A percentile compares a stretch with the other conserved stretches of the same genome.
These are phyloP conservation scores for Agriopis aurantiaria DNA, from an alignment of 2,888 invertebrate species.

Conservation along the genomic window DNA sequence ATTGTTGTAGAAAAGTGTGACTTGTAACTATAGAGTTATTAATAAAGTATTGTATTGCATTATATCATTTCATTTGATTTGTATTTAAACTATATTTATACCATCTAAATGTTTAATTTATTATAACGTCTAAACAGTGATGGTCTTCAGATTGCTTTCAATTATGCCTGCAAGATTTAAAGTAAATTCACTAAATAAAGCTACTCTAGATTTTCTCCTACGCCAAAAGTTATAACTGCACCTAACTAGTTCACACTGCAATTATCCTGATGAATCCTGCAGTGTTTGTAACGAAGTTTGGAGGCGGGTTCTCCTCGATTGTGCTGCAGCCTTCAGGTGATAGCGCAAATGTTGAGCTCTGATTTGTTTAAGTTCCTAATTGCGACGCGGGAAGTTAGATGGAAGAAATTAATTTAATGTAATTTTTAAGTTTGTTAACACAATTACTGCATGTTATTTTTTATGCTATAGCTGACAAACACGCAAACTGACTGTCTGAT, in stretches of 20 bases:
- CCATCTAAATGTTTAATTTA: too few relatives aligned
- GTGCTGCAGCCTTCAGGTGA: conserved; percentile 9
- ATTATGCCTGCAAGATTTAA: background rate
- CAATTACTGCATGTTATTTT: too few relatives aligned
- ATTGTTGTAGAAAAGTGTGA: too few relatives aligned
- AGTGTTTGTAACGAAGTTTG: conserved; percentile 32
- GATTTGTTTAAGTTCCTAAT: conserved; percentile 30
- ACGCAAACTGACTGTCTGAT: too few relatives aligned
- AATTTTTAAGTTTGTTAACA: conserved; percentile 1
- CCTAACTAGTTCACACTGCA: conserved; percentile 19
- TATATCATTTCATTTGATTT: too few relatives aligned
- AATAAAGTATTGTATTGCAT: too few relatives aligned
- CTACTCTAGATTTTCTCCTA: background rate
- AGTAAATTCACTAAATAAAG: background rate
- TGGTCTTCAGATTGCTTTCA: too few relatives aligned
- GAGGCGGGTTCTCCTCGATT: background rate
- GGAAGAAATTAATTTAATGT: conserved; percentile 14
- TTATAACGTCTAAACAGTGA: too few relatives aligned
- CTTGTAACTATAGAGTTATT: too few relatives aligned
- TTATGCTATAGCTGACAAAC: too few relatives aligned
- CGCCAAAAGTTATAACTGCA: conserved; percentile 9
- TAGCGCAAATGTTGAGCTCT: conserved; percentile 5
- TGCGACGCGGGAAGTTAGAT: conserved; percentile 16
- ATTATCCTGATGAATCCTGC: conserved; percentile 29
- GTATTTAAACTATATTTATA: too few relatives aligned